phyloP scores from a whole-genome alignment of 2,797 vertebrate genomes.

The Cirrhinus mrigala region DNA sequence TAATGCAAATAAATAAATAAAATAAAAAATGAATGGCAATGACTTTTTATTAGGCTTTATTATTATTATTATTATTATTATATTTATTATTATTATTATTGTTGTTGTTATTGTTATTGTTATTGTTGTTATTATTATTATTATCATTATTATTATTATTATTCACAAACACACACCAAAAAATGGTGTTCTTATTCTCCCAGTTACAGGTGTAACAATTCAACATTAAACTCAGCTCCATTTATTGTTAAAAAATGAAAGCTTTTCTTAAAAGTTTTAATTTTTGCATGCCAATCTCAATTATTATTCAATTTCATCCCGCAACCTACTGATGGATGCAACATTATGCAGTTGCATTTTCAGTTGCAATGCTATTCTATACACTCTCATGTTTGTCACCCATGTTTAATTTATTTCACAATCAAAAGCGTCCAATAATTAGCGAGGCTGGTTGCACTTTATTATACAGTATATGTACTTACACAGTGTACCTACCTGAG shows the following conservation, averaged over 20 bases:
- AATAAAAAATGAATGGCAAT: no score
- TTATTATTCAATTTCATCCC: not conserved
- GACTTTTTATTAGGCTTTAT: no score
- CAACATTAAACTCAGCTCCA: not conserved
- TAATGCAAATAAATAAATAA: no score
- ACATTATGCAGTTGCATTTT: not conserved
- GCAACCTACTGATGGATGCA: not conserved
- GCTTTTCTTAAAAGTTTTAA: not conserved
- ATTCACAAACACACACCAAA: no score
- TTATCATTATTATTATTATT: no score
- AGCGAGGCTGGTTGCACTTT: not conserved
- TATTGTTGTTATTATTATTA: no score
- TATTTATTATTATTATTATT: no score
- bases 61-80: no score
- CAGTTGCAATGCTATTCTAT: not conserved
- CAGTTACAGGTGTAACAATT: not conserved
- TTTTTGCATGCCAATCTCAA: not conserved
- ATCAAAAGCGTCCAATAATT: not conserved
- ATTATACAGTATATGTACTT: not conserved
- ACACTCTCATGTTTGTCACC: not conserved
- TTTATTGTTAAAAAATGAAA: not conserved
- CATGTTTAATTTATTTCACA: not conserved
- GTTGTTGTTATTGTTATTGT: no score
- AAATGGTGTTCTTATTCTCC: not conserved
- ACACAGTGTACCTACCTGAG: not conserved